Base-by-base conservation (phyloP, 2,113 vertebrate species). In the Nesospiza acunhae region DNA sequence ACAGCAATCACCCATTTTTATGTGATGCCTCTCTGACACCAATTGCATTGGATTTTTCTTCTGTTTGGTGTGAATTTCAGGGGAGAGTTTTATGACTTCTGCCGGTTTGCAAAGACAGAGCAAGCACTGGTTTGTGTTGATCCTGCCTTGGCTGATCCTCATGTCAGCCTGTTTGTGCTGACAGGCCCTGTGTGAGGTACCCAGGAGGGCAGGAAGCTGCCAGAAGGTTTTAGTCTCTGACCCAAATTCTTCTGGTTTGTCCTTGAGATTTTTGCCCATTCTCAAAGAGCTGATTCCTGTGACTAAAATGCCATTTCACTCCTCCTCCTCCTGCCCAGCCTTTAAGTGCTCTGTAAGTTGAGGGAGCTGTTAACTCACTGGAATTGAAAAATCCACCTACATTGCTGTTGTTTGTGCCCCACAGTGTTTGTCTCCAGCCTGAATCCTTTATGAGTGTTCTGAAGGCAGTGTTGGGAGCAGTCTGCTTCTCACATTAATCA, bases 401-500 rank as follows among this genome's bases (percentile, higher is more conserved):
- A 1, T 49, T 64, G 81, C 77, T 76, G 19, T 81, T 94, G 87
- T 76, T 87, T 89, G 78, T 95, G 90, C 84, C 87, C 84, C 68
- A 2, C 10, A 4, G 67, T 59, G 79, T 87, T 90, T 93, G 92
- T 88, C 85, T 94, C 10, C 2, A 69, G 73, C 87, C 80, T 10
- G 31, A 87, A 59, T 27, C 74, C 78, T 87, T 73, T 91, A 23
- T 76, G 84, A 87, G n/a, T n/a, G 69, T 91, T 92, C 77, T 6
- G 35, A 26, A 91, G 84, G 67, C 86, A 84, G 76, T 18, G 73
- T 72, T 5, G 0, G 89, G 95, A 95, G 94, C 95, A 91, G 89
- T 72, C 95, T 96, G 91, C 87, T 94, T 41, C 93, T 96, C 95
- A 52, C 94, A 89, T 91, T 95, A 93, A 95, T 96, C 94, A 96